These are phyloP conservation scores for Tribolium castaneum DNA, from an alignment of 1,140 invertebrate genomes.

Conservation along the genomic window DNA sequence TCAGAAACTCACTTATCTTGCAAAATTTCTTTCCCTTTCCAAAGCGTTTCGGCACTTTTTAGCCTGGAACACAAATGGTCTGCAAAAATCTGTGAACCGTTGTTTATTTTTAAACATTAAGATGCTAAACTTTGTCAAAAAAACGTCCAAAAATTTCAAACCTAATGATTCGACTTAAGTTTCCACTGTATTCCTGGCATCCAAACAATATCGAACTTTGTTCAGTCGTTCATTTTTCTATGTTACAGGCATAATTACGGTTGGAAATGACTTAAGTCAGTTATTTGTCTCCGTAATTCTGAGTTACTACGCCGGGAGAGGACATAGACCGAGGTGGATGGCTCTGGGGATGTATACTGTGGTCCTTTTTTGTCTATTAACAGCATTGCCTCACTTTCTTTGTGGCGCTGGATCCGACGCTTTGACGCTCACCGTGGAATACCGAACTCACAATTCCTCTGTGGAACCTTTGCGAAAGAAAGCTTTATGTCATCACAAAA, in stretches of 20 bases:
- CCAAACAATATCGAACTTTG: background rate
- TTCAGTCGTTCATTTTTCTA: slow-evolving; percentile 13
- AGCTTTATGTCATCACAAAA: slow-evolving; percentile 59
- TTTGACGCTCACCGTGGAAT: slow-evolving; percentile 73
- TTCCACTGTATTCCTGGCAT: too few relatives aligned
- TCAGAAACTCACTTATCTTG: too few relatives aligned
- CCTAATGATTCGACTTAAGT: too few relatives aligned
- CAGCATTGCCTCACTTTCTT: slow-evolving; percentile 77
- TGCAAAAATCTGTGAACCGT: too few relatives aligned
- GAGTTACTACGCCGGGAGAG: slow-evolving; percentile 75
- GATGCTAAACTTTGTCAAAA: too few relatives aligned
- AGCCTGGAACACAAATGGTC: too few relatives aligned
- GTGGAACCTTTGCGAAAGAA: slow-evolving; percentile 62
- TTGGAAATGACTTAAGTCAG: slow-evolving; percentile 76
- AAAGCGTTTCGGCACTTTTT: too few relatives aligned
- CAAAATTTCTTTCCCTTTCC: too few relatives aligned
- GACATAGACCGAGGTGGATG: slow-evolving; percentile 79
- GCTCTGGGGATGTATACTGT: slow-evolving; percentile 77
- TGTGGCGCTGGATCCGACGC: slow-evolving; percentile 79
- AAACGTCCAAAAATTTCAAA: background rate
- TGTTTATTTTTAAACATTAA: too few relatives aligned
- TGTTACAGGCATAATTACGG: slow-evolving; percentile 73
- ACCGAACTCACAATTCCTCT: slow-evolving; percentile 63
- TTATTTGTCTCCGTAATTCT: slow-evolving; percentile 71
- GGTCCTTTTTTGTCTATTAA: slow-evolving; percentile 76